A percentile compares a stretch with the other conserved stretches of the same genome.
Conservation (phyloP, 1,140 invertebrate genomes). For the Coenobita brevimanus region DNA sequence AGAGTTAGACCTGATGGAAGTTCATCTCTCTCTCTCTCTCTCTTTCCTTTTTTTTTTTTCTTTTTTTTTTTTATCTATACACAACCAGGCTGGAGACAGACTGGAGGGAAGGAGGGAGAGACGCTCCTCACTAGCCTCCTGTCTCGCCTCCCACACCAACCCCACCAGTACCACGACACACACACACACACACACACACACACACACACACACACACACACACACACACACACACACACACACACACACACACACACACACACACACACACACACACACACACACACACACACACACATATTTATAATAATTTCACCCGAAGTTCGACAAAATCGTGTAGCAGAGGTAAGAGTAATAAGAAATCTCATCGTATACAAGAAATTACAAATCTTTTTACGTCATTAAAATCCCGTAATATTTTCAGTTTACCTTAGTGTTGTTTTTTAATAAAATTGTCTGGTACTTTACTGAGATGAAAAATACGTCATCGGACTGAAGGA, state of each 20-base stretch:
- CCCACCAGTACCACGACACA: not conserved
- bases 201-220: not conserved
- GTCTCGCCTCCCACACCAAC: not conserved
- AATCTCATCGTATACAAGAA: no score
- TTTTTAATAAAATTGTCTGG: no score
- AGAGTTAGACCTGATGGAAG: slow-evolving; percentile 19
- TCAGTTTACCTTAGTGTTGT: no score
- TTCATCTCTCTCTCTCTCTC: not conserved
- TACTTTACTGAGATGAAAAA: no score
- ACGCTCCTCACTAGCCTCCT: not conserved
- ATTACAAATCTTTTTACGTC: no score
- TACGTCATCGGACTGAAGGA: no score
- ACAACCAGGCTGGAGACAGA: not conserved
- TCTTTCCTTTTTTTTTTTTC: not conserved
- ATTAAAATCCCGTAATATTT: no score
- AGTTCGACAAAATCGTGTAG: no score
- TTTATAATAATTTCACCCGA: no score
- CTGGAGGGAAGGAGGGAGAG: no score
- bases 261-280: slow-evolving; percentile 17
- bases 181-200: not conserved
- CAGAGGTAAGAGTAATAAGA: no score
- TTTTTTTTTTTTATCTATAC: not conserved
- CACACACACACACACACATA: slow-evolving; percentile 18
- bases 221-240: slow-evolving; percentile 10
- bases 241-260: slow-evolving; percentile 7